Base-by-base conservation (phyloP, 2,113 vertebrate genomes). In the Callipepla californica region DNA sequence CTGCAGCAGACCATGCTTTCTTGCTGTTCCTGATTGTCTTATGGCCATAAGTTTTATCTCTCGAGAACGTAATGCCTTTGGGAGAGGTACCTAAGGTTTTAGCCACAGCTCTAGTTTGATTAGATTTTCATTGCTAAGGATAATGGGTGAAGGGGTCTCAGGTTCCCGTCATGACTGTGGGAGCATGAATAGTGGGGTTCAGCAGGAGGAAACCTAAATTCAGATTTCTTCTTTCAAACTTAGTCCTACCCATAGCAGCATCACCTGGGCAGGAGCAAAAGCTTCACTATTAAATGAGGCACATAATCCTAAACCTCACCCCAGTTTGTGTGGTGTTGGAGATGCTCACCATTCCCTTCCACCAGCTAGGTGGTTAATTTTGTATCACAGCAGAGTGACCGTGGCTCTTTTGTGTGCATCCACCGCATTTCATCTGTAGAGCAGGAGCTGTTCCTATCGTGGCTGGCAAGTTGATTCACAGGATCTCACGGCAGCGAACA, bases 281-380 rank as follows among this genome's bases (percentile, higher is more conserved):
- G 11, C 48, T 45, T 85, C 7, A 8, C 13, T n/a, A 61, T 68
- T 1, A n/a, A 73, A 26, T 5, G 15, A 73, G 32, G n/a, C 1
- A 6, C 51, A 0, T 8, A 11, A 6, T 87, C 67, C 36, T 58
- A 48, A 73, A 66, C 51, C 30, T 34, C 75, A 61, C 38, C 61
- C 34, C 30, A 7, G 30, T 83, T 59, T 73, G 18, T 0, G 0
- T n/a, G 69, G 3, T 7, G 0, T 22, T 13, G 26, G 8, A 68
- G 51, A n/a, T 3, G 1, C 6, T 66, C 10, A 1, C 25, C 28
- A 28, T 76, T 9, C n/a, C 47, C 0, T 57, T 76, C 22, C 50
- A 15, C 17, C 21, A 53, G 11, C 48, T 22, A 0, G 0, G 20
- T 7, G 9, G 19, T 28, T 90, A 38, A 3, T 70, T 92, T 83